Conservation (phyloP, 2,888 invertebrate species). For the Platycheirus rosarum region DNA sequence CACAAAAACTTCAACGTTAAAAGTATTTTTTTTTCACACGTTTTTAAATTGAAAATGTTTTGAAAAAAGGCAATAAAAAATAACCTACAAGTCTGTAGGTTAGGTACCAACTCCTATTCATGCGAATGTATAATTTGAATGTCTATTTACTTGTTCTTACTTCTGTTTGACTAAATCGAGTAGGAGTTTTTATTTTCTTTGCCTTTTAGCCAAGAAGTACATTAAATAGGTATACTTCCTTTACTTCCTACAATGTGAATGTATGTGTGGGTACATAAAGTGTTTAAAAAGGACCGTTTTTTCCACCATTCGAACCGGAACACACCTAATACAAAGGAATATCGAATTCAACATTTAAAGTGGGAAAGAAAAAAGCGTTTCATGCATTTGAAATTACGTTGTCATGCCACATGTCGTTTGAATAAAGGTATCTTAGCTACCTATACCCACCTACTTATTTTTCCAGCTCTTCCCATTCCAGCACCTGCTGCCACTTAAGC, state of each 20-base stretch:
- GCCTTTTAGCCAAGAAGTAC: neutral
- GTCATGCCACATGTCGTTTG: conserved; percentile 16
- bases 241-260: neutral
- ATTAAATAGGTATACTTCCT: neutral
- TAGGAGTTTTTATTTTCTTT: neutral
- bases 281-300: conserved; percentile 39
- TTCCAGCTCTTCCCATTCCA: conserved; percentile 1
- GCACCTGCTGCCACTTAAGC: conserved; percentile 9
- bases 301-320: conserved; percentile 16
- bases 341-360: conserved; percentile 21
- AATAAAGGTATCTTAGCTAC: conserved; percentile 4
- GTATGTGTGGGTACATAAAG: conserved; percentile 10
- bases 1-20: too few relatives aligned
- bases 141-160: conserved; percentile 44
- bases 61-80: too few relatives aligned
- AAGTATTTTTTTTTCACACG: too few relatives aligned
- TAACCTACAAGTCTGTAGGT: too few relatives aligned
- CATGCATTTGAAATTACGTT: neutral
- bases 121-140: conserved; percentile 47
- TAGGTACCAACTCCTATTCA: too few relatives aligned
- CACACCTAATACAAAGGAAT: conserved; percentile 4
- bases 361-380: conserved; percentile 2
- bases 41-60: too few relatives aligned
- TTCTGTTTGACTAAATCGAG: conserved; percentile 21
- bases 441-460: neutral